phyloP scores from a whole-genome alignment of 2,113 vertebrate genomes.

The Odontophorus gujanensis region DNA sequence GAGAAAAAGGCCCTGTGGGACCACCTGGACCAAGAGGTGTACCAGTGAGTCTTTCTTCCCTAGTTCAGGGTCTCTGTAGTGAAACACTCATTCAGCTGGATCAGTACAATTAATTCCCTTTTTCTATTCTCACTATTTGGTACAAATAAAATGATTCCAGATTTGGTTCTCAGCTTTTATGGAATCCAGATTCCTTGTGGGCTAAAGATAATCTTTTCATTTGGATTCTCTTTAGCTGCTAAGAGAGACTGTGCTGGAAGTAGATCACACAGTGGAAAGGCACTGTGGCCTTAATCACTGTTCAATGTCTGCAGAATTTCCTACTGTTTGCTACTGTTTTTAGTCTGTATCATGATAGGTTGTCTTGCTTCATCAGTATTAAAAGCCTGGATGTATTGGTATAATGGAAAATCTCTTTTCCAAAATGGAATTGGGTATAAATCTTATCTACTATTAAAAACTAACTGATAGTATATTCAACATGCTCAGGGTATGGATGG shows the following conservation, averaged over 20 bases:
- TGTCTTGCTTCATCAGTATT: not conserved
- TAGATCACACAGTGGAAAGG: not conserved
- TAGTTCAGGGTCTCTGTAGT: not conserved
- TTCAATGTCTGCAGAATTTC: not conserved
- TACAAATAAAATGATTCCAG: not conserved
- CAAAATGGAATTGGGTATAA: not conserved
- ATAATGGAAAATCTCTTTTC: not conserved
- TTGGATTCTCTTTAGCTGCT: not conserved
- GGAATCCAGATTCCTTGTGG: not conserved
- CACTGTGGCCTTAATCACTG: not conserved
- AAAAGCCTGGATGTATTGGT: not conserved
- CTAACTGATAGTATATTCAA: not conserved
- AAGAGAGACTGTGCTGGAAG: not conserved
- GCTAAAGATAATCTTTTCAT: not conserved
- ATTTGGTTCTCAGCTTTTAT: not conserved
- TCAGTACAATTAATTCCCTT: not conserved
- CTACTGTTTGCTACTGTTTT: not conserved
- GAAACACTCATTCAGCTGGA: not conserved
- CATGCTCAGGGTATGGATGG: constrained; percentile 72
- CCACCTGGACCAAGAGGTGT: constrained; percentile 78
- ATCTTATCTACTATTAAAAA: not conserved
- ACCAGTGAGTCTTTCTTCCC: constrained; percentile 72
- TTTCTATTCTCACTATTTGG: not conserved
- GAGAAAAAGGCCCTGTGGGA: constrained; percentile 76
- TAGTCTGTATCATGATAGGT: not conserved